phyloP scores from a whole-genome alignment of 2,113 vertebrate species.

The Anguilla japonica region DNA sequence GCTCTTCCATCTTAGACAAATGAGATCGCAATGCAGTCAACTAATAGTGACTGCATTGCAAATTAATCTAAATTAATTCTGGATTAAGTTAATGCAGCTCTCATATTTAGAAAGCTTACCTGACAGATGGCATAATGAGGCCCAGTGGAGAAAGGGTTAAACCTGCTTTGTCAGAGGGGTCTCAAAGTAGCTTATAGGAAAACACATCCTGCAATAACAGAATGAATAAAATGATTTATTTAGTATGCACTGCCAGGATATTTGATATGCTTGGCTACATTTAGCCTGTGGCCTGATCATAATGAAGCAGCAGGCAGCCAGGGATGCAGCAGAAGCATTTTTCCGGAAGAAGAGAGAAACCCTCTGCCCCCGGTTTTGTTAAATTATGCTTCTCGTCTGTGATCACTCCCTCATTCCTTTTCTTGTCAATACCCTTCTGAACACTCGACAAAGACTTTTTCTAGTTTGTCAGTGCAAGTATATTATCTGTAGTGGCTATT shows the following conservation, averaged over 20 bases:
- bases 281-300: constrained; percentile 74
- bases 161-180: constrained; percentile 57
- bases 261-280: constrained; percentile 75
- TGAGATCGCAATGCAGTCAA: not conserved
- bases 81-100: not conserved
- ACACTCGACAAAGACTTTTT: constrained; percentile 37
- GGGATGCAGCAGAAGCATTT: constrained; percentile 65
- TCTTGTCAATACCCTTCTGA: constrained; percentile 64
- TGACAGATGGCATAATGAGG: not conserved
- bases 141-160: constrained; percentile 35
- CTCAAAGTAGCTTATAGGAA: constrained; percentile 63
- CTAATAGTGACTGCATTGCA: not conserved
- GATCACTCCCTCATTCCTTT: constrained; percentile 69
- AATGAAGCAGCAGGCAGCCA: constrained; percentile 74
- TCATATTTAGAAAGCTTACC: not conserved
- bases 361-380: constrained; percentile 60
- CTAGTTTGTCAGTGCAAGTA: constrained; percentile 31
- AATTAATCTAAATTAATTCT: not conserved
- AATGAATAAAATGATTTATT: constrained; percentile 78
- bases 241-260: constrained; percentile 70
- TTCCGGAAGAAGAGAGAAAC: constrained; percentile 63
- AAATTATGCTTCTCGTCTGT: constrained; percentile 70
- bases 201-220: constrained; percentile 67
- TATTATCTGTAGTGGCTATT: constrained; percentile 28
- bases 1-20: not conserved